Conservation (phyloP, 2,113 vertebrate genomes). For the Hemichromis elongatus region DNA sequence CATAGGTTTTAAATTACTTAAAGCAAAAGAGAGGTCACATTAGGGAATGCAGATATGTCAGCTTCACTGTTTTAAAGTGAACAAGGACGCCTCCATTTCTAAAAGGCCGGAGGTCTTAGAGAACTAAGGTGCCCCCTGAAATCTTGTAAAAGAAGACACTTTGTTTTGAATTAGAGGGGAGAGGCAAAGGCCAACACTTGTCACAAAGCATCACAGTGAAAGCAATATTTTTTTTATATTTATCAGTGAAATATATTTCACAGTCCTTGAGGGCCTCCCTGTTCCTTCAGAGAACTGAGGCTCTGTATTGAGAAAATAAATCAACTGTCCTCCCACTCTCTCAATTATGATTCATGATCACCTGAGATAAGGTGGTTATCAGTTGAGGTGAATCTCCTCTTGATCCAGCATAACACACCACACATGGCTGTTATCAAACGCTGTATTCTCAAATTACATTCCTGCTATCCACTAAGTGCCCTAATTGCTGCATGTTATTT, state of each 20-base stretch:
- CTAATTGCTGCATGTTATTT: not conserved
- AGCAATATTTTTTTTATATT: not conserved
- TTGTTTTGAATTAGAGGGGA: not conserved
- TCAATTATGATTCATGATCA: conserved; percentile 14
- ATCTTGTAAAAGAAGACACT: not conserved
- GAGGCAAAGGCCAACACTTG: not conserved
- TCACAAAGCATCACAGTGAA: not conserved
- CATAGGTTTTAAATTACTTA: not conserved
- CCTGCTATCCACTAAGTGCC: not conserved
- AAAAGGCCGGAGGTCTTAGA: not conserved
- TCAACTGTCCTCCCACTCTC: not conserved
- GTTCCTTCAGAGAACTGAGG: not conserved
- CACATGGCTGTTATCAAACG: not conserved
- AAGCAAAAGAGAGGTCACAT: not conserved
- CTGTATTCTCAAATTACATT: not conserved
- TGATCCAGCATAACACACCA: not conserved
- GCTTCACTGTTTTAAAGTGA: not conserved
- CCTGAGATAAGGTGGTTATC: not conserved
- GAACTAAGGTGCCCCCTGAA: conserved; percentile 1
- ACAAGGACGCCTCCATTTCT: not conserved
- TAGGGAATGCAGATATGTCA: not conserved
- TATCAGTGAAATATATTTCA: not conserved
- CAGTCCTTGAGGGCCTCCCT: not conserved
- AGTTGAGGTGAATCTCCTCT: not conserved
- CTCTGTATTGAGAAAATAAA: not conserved